Base-by-base conservation (phyloP, 2,797 vertebrate species). In the Streptopelia turtur region DNA sequence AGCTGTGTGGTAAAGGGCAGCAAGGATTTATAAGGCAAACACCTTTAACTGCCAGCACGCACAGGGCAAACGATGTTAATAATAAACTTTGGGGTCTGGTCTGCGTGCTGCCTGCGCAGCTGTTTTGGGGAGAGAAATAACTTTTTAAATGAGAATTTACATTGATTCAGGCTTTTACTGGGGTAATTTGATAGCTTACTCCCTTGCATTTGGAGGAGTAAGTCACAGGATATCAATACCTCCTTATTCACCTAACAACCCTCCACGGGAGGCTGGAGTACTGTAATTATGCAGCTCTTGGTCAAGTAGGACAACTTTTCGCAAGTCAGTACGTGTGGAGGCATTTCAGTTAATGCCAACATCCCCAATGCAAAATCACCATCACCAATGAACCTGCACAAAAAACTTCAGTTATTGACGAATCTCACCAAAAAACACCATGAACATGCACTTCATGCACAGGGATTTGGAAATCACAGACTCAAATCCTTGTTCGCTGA, bases 321-420 rank as follows among this genome's bases (percentile, higher is more conserved):
- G 1, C 16, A 30, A 55, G 76, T 22, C 68, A 28, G 0, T 3
- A 16, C 0, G 0, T 10, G 47, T 11, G 25, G 45, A 80, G 16
- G 47, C 55, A 49, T 50, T 79, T n/a, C 56, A 47, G 65, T n/a
- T 77, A 39, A 16, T 7, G 41, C 16, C 53, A 64, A 16, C 13
- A 7, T 4, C 13, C 14, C 13, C 7, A n/a, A 10, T 8, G 6
- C 14, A 66, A 25, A 78, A 18, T 30, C 49, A 8, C 70, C 3
- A 39, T 6, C 76, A 31, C 47, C 3, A 3, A 6, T 0, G 14
- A 68, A 53, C 66, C 68, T 31, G 28, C 37, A 41, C 56, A 16
- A 59, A 78, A 69, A 66, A 5, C 3, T 65, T 31, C 30, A 24
- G 0, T 47, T 59, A 21, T 4, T 2, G 2, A n/a, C 16, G 2